phyloP scores from a whole-genome alignment of 2,113 vertebrate genomes.

The Oxyura jamaicensis region DNA sequence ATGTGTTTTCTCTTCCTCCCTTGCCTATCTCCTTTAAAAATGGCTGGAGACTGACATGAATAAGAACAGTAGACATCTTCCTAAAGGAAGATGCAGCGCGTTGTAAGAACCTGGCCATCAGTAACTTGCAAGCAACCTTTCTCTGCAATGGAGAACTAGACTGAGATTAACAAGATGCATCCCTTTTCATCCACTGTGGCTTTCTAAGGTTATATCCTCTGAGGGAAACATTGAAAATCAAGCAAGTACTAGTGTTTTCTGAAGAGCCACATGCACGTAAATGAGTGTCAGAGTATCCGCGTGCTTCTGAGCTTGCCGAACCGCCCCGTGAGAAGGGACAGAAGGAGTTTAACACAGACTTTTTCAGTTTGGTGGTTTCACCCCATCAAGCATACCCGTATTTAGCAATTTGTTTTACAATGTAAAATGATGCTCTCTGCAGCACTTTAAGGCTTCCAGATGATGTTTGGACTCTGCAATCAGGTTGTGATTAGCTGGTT shows the following conservation, averaged over 20 bases:
- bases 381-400: neutral
- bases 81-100: neutral
- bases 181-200: neutral
- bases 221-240: neutral
- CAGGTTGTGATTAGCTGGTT: neutral
- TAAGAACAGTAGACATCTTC: neutral
- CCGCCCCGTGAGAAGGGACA: neutral
- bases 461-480: conserved; percentile 18
- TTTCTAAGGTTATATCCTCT: neutral
- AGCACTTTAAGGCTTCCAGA: neutral
- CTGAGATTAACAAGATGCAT: neutral
- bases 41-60: neutral
- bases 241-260: neutral
- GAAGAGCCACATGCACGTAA: neutral
- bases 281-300: neutral
- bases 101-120: too few species aligned
- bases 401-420: conserved; percentile 14
- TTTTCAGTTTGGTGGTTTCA: neutral
- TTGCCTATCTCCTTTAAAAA: neutral
- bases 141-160: too few species aligned
- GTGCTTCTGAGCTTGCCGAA: neutral
- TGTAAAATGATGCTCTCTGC: neutral
- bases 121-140: too few species aligned
- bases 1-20: neutral
- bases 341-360: neutral